Evolutionary conservation across 2,888 invertebrate genomes (phyloP).

Genomic region (Drosophila neonasuta): DNA sequence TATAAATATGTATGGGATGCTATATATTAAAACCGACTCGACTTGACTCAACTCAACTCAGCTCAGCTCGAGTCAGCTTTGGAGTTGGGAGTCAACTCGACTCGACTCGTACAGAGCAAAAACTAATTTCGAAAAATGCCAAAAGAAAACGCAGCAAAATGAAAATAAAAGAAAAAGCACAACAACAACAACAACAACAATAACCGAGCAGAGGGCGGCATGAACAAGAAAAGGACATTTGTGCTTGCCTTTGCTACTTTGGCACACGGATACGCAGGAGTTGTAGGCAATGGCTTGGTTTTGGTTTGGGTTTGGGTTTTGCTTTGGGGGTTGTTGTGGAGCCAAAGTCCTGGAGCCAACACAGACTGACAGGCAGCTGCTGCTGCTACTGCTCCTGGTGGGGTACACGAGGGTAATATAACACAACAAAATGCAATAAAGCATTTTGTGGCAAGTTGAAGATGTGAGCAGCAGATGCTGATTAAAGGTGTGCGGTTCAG

Average conservation of each 20-base stretch:
- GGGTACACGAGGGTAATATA: slow-evolving; percentile 74
- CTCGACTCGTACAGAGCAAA: slow-evolving; percentile 70
- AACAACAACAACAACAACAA: slow-evolving; percentile 15
- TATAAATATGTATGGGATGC: slow-evolving; percentile 79
- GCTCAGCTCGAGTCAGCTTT: slow-evolving; percentile 28
- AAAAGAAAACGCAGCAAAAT: slow-evolving; percentile 74
- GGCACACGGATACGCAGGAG: slow-evolving; percentile 23
- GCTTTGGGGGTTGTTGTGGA: slow-evolving; percentile 32
- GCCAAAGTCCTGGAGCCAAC: slow-evolving; percentile 51
- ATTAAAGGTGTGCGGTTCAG: slow-evolving; percentile 76
- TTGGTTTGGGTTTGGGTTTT: slow-evolving; percentile 18
- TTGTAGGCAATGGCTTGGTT: slow-evolving; percentile 16
- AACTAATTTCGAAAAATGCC: slow-evolving; percentile 80
- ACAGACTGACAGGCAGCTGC: slow-evolving; percentile 71
- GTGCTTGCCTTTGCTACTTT: slow-evolving; percentile 60
- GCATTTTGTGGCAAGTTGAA: slow-evolving; percentile 79
- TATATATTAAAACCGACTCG: slow-evolving; percentile 80
- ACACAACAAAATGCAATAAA: slow-evolving; percentile 79
- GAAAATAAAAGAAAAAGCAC: slow-evolving; percentile 63
- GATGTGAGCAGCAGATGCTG: slow-evolving; percentile 79
- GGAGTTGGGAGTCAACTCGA: slow-evolving; percentile 28
- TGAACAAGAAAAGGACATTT: slow-evolving; percentile 73
- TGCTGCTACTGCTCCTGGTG: slow-evolving; percentile 25
- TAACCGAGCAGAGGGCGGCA: slow-evolving; percentile 29
- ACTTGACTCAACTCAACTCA: slow-evolving; percentile 43